Percentiles rank a stretch among this genome's conserved stretches.
These are phyloP conservation scores for Meteorus sp. DNA, from an alignment of 1,140 invertebrate species.

Conservation along the genomic window DNA sequence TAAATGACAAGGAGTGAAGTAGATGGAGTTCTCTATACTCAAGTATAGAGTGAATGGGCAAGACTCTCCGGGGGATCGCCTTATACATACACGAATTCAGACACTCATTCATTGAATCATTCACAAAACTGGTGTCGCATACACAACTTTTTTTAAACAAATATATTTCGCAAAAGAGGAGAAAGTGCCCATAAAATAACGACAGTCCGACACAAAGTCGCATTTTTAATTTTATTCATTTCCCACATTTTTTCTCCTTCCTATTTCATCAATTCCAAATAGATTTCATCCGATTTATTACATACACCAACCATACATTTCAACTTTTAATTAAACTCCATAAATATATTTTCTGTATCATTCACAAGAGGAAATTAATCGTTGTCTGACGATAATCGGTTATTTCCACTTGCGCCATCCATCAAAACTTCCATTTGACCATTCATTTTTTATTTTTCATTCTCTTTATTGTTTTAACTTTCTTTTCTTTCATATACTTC, in stretches of 20 bases:
- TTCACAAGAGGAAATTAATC: conserved; percentile 6
- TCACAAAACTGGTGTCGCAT: background rate
- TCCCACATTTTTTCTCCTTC: background rate
- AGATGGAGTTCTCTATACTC: background rate
- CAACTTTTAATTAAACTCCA: conserved; percentile 1
- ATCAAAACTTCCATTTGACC: background rate
- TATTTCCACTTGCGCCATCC: conserved; percentile 3
- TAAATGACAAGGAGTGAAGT: background rate
- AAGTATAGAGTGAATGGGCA: background rate
- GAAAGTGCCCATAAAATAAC: background rate
- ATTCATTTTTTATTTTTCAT: conserved; percentile 1
- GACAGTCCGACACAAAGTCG: background rate
- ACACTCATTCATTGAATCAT: conserved; percentile 9
- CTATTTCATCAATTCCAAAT: no score
- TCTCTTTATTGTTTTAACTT: background rate
- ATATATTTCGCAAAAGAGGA: background rate
- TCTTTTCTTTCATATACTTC: no score
- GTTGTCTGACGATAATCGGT: conserved; percentile 10
- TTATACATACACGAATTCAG: conserved; percentile 1
- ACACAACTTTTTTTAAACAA: background rate
- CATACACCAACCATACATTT: background rate
- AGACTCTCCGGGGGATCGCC: conserved; percentile 16
- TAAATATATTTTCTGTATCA: background rate
- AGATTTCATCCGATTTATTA: no score
- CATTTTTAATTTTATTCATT: background rate